Conservation (phyloP, 2,888 invertebrate genomes). For the Dryadula phaetusa region DNA sequence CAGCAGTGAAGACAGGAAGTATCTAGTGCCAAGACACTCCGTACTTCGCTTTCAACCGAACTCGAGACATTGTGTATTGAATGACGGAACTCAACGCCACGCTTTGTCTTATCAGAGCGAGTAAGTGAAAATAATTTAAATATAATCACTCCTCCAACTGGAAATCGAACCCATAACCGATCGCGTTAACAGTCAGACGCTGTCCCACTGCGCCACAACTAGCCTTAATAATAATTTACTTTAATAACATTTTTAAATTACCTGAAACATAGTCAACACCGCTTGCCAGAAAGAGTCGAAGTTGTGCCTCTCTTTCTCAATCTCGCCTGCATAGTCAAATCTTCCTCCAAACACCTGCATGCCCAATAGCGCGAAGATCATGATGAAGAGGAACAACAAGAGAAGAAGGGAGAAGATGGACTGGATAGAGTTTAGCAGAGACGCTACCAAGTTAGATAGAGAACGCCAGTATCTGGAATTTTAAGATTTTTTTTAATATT, state of each 20-base stretch:
- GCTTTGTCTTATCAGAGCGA: too few relatives aligned
- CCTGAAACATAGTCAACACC: conserved; percentile 99
- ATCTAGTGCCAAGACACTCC: too few relatives aligned
- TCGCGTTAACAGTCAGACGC: too few relatives aligned
- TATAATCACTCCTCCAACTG: too few relatives aligned
- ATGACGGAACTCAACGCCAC: too few relatives aligned
- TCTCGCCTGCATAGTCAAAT: conserved; percentile 93
- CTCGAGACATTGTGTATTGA: too few relatives aligned
- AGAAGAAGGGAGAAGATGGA: conserved; percentile 98
- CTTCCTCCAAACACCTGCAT: conserved; percentile 99
- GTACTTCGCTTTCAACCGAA: too few relatives aligned
- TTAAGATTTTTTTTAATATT: neutral
- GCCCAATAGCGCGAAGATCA: conserved; percentile 99
- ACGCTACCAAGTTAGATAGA: conserved; percentile 98
- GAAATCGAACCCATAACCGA: too few relatives aligned
- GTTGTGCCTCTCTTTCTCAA: conserved; percentile 96
- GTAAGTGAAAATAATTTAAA: too few relatives aligned
- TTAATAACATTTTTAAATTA: conserved; percentile 59
- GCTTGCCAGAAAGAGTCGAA: conserved; percentile 99
- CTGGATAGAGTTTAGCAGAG: conserved; percentile 98
- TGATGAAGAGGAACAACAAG: conserved; percentile 98
- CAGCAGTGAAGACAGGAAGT: too few relatives aligned
- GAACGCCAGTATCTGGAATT: conserved; percentile 97
- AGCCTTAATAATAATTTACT: too few relatives aligned
- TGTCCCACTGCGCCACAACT: too few relatives aligned